Evolutionary conservation across 2,113 vertebrate species (phyloP).

Genomic region (Bos indicus): DNA sequence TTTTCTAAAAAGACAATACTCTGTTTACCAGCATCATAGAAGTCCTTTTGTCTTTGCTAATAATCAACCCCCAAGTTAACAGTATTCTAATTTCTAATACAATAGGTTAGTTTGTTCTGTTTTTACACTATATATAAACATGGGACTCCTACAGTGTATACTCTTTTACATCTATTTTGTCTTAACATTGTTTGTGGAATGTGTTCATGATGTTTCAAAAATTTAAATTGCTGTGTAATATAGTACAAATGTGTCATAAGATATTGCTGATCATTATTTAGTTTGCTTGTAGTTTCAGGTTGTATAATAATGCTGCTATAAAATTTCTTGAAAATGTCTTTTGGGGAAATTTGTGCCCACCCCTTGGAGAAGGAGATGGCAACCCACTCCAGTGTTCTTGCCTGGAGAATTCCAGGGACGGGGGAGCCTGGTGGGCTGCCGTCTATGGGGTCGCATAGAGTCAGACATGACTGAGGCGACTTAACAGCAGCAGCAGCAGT

Average conservation of each 20-base stretch:
- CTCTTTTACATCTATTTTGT: not conserved
- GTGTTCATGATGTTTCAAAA: not conserved
- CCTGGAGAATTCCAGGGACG: too few species aligned
- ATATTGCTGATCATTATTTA: not conserved
- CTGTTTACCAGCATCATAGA: not conserved
- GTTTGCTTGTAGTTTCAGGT: not conserved
- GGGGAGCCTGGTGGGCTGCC: too few species aligned
- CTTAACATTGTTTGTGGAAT: not conserved
- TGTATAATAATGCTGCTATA: not conserved
- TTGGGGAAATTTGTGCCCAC: not conserved
- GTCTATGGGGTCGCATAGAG: too few species aligned
- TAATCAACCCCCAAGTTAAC: not conserved
- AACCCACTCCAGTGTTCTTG: too few species aligned
- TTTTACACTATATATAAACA: not conserved
- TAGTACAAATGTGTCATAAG: not conserved
- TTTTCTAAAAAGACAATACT: not conserved
- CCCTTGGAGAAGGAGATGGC: too few species aligned
- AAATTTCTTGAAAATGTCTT: not conserved
- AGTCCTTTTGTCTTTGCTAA: not conserved
- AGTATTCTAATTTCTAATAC: not conserved
- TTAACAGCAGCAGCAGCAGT: too few species aligned
- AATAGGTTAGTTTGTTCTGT: not conserved
- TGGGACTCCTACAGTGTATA: not conserved
- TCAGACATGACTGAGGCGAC: too few species aligned
- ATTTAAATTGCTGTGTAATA: not conserved